These are phyloP conservation scores for Panagrolaimus sp. DNA, from an alignment of 1,140 invertebrate genomes.

Conservation along the genomic window DNA sequence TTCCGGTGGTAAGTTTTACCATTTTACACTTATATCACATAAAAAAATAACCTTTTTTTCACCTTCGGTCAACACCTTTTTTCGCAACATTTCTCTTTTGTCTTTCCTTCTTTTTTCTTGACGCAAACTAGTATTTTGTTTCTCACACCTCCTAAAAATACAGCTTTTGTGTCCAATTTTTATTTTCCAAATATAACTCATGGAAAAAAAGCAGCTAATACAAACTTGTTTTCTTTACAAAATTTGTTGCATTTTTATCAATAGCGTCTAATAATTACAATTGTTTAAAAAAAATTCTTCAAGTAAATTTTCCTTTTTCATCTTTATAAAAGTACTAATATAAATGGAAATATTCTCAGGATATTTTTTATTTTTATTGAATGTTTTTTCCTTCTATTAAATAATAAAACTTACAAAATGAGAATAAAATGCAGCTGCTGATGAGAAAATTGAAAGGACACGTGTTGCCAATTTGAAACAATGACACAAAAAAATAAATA, in stretches of 20 bases:
- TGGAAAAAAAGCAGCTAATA: background rate
- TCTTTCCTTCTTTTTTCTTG: too few relatives aligned
- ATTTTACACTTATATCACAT: too few relatives aligned
- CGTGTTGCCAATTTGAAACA: slow-evolving; percentile 16
- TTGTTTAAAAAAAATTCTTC: background rate
- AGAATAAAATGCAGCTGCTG: slow-evolving; percentile 10
- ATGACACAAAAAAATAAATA: background rate
- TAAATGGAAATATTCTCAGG: background rate
- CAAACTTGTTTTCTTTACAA: background rate
- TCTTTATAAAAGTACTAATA: background rate
- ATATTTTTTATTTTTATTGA: background rate
- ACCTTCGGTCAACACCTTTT: too few relatives aligned
- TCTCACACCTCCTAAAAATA: too few relatives aligned
- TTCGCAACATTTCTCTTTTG: too few relatives aligned
- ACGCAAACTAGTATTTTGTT: too few relatives aligned
- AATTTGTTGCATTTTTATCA: background rate
- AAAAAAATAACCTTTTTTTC: too few relatives aligned
- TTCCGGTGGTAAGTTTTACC: too few relatives aligned
- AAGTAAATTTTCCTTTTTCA: background rate
- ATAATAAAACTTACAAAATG: slow-evolving; percentile 9
- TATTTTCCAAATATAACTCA: background rate
- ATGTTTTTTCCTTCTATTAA: slow-evolving; percentile 14
- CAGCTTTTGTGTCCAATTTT: background rate
- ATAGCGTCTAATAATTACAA: background rate
- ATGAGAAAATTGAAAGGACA: slow-evolving; percentile 4